phyloP scores from a whole-genome alignment of 2,888 invertebrate species.

The Orthosia cruda region DNA sequence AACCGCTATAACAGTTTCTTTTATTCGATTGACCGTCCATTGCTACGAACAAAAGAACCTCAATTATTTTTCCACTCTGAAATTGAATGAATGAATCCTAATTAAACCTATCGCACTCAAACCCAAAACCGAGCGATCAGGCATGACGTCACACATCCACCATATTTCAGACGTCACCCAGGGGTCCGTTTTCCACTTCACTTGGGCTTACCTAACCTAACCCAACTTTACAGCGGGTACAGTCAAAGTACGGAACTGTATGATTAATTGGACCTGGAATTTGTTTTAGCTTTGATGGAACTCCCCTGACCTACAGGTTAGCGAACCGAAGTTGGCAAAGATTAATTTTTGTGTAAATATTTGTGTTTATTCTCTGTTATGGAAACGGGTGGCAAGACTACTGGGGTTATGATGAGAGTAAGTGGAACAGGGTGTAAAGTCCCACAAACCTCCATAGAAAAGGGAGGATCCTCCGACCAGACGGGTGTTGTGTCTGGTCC shows the following conservation, averaged over 20 bases:
- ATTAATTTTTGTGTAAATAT: conserved; percentile 49
- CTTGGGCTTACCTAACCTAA: conserved; percentile 70
- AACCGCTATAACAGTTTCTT: too few species aligned
- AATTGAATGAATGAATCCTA: not conserved
- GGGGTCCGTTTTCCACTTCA: conserved; percentile 52
- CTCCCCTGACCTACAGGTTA: conserved; percentile 43
- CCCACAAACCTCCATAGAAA: too few species aligned
- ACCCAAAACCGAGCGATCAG: conserved; percentile 17
- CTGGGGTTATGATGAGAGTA: conserved; percentile 1
- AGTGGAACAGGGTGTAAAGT: too few species aligned
- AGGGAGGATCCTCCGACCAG: too few species aligned
- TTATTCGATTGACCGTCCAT: too few species aligned
- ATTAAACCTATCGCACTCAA: conserved; percentile 4
- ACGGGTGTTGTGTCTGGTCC: too few species aligned
- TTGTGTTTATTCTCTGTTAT: conserved; percentile 3
- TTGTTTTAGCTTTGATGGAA: conserved; percentile 59
- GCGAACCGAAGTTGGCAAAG: conserved; percentile 33
- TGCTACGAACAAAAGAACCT: too few species aligned
- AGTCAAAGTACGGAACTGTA: conserved; percentile 44
- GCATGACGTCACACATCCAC: conserved; percentile 48
- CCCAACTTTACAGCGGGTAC: conserved; percentile 58
- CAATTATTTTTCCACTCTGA: too few species aligned
- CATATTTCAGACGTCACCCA: conserved; percentile 42
- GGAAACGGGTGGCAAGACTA: not conserved
- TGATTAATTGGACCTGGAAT: conserved; percentile 64